A percentile compares a stretch with the other conserved stretches of the same genome.
Evolutionary conservation across 2,888 invertebrate species (phyloP).

Genomic region (Lithophane leautieri): DNA sequence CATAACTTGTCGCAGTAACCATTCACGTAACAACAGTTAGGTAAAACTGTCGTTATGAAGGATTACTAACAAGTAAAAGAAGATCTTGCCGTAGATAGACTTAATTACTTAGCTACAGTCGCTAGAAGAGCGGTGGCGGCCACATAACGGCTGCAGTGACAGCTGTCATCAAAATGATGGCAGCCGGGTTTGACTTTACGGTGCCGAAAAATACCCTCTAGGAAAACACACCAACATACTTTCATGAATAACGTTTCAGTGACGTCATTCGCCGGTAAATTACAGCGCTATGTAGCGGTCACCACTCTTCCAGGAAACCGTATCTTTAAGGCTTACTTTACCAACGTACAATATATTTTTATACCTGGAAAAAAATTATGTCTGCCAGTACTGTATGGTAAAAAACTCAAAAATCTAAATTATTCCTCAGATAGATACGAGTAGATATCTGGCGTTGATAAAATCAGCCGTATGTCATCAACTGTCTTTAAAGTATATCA

Average conservation of each 20-base stretch:
- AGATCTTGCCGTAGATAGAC: not conserved
- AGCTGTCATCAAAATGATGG: not conserved
- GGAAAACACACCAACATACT: too few relatives aligned
- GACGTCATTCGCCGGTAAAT: too few relatives aligned
- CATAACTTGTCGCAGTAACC: conserved; percentile 32
- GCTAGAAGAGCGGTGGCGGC: not conserved
- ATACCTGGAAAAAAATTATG: not conserved
- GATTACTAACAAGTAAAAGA: not conserved
- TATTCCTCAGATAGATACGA: not conserved
- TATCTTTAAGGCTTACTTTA: not conserved
- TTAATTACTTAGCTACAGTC: not conserved
- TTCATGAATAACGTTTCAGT: too few relatives aligned
- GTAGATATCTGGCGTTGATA: not conserved
- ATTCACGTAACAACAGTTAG: conserved; percentile 43
- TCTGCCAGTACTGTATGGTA: not conserved
- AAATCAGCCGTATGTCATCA: not conserved
- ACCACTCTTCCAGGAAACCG: too few relatives aligned
- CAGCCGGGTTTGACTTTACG: too few relatives aligned
- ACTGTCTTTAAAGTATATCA: too few relatives aligned
- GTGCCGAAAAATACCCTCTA: too few relatives aligned
- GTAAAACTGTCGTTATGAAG: not conserved
- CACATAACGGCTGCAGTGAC: not conserved
- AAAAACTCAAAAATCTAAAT: not conserved
- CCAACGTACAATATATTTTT: not conserved
- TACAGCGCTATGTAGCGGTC: too few relatives aligned